Percentiles rank a stretch among this genome's conserved stretches.
These are phyloP conservation scores for Microctonus brassicae DNA, from an alignment of 2,888 invertebrate genomes.

Conservation along the genomic window DNA sequence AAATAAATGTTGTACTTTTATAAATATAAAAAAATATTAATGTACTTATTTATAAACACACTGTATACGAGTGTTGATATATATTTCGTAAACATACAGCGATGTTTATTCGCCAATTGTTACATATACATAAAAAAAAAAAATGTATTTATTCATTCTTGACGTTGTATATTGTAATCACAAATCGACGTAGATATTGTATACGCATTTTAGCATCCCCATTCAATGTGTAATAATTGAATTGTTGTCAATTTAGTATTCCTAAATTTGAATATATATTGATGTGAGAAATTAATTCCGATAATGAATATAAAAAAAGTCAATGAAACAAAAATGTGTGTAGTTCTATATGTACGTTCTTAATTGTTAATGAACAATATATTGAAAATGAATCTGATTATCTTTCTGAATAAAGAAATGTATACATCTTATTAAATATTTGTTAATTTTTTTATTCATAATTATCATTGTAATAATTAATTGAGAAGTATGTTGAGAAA, in stretches of 20 bases:
- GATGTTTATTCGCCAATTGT: conserved; percentile 21
- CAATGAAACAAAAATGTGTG: background rate
- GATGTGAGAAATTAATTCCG: background rate
- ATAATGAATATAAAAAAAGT: background rate
- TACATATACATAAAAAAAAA: conserved; percentile 1
- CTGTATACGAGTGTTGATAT: conserved; percentile 27
- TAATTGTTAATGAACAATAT: background rate
- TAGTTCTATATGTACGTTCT: background rate
- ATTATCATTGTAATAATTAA: background rate
- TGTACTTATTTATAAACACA: conserved; percentile 58
- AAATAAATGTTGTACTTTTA: conserved; percentile 59
- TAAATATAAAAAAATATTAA: conserved; percentile 50
- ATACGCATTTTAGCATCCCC: background rate
- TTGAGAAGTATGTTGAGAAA: too few relatives aligned
- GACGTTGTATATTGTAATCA: background rate
- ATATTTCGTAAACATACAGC: conserved; percentile 3
- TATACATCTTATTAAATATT: background rate
- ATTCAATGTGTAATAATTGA: background rate
- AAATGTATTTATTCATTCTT: conserved; percentile 2
- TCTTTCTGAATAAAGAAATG: background rate
- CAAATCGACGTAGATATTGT: background rate
- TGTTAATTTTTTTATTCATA: background rate
- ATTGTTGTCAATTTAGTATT: background rate
- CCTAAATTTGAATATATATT: background rate
- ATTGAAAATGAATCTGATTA: background rate